Evolutionary conservation across 2,888 invertebrate species (phyloP).

Genomic region (Drosophila longiperda): DNA sequence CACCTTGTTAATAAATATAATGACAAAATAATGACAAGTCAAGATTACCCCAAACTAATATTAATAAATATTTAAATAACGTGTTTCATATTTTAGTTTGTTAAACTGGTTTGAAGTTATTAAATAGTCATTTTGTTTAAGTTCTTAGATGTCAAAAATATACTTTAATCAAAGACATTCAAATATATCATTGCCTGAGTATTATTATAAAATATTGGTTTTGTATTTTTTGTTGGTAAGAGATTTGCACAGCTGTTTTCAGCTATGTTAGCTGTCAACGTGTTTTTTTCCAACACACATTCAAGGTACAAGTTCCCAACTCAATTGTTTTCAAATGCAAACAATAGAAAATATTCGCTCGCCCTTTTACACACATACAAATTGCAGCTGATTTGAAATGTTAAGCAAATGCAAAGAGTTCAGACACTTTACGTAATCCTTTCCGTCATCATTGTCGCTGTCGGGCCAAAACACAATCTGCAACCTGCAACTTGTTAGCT

Average conservation of each 20-base stretch:
- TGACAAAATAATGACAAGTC: constrained; percentile 5
- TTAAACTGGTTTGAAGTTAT: background rate
- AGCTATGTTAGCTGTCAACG: constrained; percentile 32
- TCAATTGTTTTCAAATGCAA: constrained; percentile 55
- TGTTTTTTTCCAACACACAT: constrained; percentile 62
- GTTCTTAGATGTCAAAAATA: background rate
- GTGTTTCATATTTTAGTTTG: background rate
- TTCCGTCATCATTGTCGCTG: constrained; percentile 39
- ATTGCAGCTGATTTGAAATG: constrained; percentile 59
- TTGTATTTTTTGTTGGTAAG: constrained; percentile 19
- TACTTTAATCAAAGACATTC: constrained; percentile 11
- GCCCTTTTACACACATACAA: constrained; percentile 60
- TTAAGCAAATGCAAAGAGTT: constrained; percentile 76
- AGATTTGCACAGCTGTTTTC: constrained; percentile 69
- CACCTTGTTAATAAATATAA: constrained; percentile 16
- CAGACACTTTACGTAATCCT: constrained; percentile 77
- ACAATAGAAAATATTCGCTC: constrained; percentile 63
- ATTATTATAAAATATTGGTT: constrained; percentile 1
- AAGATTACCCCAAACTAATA: background rate
- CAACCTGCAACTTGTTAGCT: constrained; percentile 41
- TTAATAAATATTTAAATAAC: background rate
- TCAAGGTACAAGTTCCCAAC: constrained; percentile 77
- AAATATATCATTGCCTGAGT: background rate
- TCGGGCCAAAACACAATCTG: constrained; percentile 30
- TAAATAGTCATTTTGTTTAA: background rate